phyloP scores from a whole-genome alignment of 2,888 invertebrate species.

The Panzeria rudis region DNA sequence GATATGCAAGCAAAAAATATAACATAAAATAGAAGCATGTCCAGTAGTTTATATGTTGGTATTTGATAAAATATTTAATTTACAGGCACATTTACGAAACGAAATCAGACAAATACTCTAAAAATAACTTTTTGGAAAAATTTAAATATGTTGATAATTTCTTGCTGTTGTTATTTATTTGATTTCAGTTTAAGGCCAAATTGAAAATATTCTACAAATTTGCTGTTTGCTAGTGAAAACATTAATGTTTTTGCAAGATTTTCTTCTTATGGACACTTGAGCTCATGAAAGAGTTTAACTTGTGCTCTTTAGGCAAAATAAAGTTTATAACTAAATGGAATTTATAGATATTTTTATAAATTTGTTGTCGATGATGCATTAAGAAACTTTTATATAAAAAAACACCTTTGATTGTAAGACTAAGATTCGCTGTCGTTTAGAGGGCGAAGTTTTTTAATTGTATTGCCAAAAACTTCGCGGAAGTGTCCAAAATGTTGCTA shows the following conservation, averaged over 20 bases:
- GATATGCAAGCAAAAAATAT: background rate
- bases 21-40: conserved; percentile 18
- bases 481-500: background rate
- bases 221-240: background rate
- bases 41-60: background rate
- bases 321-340: background rate
- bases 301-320: background rate
- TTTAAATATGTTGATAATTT: background rate
- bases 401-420: background rate
- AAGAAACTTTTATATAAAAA: background rate
- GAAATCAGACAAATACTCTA: background rate
- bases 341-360: background rate
- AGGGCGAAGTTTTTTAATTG: background rate
- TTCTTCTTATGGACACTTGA: background rate
- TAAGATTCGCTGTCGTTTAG: background rate
- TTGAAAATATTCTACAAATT: background rate
- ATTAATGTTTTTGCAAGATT: background rate
- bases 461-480: background rate
- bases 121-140: background rate
- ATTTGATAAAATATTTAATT: conserved; percentile 13
- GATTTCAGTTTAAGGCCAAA: background rate
- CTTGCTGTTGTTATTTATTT: background rate
- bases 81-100: background rate
- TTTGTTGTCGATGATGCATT: background rate
- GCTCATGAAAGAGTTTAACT: background rate